Evolutionary conservation across 2,113 vertebrate species (phyloP).

Genomic region (Taxidea taxus): DNA sequence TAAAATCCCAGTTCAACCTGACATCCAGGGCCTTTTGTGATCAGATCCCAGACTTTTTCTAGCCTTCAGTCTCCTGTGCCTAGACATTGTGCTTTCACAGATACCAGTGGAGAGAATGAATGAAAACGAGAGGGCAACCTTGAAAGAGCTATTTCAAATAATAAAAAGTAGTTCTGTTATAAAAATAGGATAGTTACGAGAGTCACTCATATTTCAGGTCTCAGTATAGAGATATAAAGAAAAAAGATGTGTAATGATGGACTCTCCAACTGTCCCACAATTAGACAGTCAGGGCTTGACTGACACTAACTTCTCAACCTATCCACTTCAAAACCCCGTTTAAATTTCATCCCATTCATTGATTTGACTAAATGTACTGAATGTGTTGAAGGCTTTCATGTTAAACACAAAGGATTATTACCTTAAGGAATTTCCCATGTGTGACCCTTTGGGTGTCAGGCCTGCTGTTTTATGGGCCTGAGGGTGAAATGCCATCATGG

Average conservation of each 20-base stretch:
- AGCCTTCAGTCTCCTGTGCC: background rate
- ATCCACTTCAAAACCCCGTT: background rate
- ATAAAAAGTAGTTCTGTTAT: background rate
- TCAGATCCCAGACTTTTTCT: background rate
- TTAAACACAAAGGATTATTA: background rate
- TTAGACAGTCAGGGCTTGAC: background rate
- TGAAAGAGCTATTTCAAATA: background rate
- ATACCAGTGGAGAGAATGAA: background rate
- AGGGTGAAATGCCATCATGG: background rate
- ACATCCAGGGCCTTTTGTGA: background rate
- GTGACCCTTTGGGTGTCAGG: background rate
- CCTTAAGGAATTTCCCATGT: background rate
- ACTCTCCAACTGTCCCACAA: background rate
- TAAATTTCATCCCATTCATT: background rate
- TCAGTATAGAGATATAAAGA: background rate
- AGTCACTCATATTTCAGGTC: background rate
- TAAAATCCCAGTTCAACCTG: background rate
- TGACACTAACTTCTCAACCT: background rate
- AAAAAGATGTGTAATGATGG: background rate
- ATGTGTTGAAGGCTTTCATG: background rate
- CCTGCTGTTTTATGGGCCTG: background rate
- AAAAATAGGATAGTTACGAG: background rate
- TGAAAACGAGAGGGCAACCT: background rate
- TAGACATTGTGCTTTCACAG: background rate
- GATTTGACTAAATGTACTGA: background rate